Conservation (phyloP, 2,113 vertebrate species). For the Saccopteryx leptura region DNA sequence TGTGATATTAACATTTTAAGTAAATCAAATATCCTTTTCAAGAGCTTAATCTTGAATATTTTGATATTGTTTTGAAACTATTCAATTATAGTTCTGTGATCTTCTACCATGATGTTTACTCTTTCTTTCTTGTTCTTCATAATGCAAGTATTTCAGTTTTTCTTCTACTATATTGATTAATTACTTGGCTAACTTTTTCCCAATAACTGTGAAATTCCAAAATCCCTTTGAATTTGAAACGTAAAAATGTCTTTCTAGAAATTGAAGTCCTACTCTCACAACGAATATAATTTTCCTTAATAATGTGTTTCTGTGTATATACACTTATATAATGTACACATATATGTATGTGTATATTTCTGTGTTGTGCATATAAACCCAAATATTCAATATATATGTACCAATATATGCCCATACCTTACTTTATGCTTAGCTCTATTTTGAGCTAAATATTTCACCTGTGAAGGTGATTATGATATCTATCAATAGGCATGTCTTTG, state of each 20-base stretch:
- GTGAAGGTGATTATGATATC: background rate
- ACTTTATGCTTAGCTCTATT: background rate
- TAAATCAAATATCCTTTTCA: background rate
- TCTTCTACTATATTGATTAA: background rate
- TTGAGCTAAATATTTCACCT: conserved; percentile 17
- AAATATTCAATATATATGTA: background rate
- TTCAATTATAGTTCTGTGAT: background rate
- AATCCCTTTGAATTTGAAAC: conserved; percentile 7
- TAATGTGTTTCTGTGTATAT: background rate
- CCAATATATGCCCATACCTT: background rate
- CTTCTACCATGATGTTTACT: background rate
- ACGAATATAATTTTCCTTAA: background rate
- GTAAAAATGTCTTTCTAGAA: background rate
- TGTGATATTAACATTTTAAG: background rate
- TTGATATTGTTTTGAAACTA: background rate
- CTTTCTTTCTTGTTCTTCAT: background rate
- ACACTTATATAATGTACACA: background rate
- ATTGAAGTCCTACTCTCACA: background rate
- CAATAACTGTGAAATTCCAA: background rate
- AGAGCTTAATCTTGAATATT: background rate
- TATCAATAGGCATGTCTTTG: background rate
- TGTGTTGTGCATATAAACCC: background rate
- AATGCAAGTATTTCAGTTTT: background rate
- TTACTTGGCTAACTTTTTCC: background rate
- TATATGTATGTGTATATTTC: background rate